Evolutionary conservation across 1,140 invertebrate genomes (phyloP), one percentile per base, ranked within the genome.

Genomic region (Apocrypta bakeri): DNA sequence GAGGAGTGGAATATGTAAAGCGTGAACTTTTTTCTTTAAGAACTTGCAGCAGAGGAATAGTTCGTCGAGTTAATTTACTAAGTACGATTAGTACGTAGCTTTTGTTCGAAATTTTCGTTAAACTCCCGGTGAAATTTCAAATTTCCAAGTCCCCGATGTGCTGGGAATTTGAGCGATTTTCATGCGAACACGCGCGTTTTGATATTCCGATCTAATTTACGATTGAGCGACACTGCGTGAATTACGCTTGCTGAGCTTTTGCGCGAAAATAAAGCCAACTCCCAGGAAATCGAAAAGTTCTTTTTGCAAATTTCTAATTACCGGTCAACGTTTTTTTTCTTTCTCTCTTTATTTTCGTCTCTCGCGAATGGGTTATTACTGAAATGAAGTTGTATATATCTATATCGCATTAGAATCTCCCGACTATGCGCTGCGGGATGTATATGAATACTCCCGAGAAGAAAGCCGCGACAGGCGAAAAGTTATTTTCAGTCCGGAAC

Each of bases 361-460:
- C 11, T 4, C 24, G 63, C 63, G 8, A 27, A 66, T 4, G 1
- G 8, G 63, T 66, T 29, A 14, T 66, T 29, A 27, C 63, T 0
- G 63, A 25, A 66, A 66, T 66, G 24, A 2, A 37, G 25, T 12
- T 25, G 42, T 25, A 68, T 61, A 27, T 40, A 6, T 25, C 37
- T 61, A 27, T 40, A 6, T 25, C 37, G 11, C 24, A 73, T 73
- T 42, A 73, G 37, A 56, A 42, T n/a, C n/a, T n/a, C 63, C 33
- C 31, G 31, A 68, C 33, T 37, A n/a, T n/a, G n/a, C n/a, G n/a
- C n/a, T n/a, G 25, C 11, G 37, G 61, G 40, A 79, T 71, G 21
- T 71, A 21, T n/a, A n/a, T n/a, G n/a, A n/a, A n/a, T 79, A 79
- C 48, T 79, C 48, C 78, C 48, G 27, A 42, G n/a, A 40, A 42